These are phyloP conservation scores for Pristionchus fissidentatus DNA, from an alignment of 2,888 invertebrate species.

Conservation along the genomic window DNA sequence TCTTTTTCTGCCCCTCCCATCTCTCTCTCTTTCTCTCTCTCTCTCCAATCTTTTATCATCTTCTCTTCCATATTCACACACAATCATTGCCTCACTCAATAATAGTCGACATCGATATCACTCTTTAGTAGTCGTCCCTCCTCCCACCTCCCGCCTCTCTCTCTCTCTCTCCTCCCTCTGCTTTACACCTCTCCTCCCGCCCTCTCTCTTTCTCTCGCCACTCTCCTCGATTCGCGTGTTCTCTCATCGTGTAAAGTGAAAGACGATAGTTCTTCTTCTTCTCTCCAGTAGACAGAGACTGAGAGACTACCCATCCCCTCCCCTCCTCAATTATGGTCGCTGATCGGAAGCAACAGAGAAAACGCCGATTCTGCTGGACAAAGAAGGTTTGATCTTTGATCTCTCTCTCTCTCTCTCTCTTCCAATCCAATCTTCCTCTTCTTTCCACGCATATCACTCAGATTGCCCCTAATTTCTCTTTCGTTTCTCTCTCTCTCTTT, in stretches of 20 bases:
- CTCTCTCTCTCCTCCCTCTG: background rate
- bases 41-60: conserved; percentile 43
- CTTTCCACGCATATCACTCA: conserved; percentile 25
- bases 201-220: conserved; percentile 8
- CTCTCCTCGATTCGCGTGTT: conserved; percentile 27
- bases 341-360: conserved; percentile 52
- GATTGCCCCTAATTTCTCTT: conserved; percentile 43
- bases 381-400: conserved; percentile 68
- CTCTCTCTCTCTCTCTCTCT: background rate
- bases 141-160: background rate
- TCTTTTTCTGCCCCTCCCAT: conserved; percentile 23
- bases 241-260: conserved; percentile 28
- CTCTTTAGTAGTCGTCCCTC: conserved; percentile 38
- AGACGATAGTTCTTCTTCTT: conserved; percentile 36
- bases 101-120: conserved; percentile 39
- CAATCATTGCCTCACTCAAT: conserved; percentile 10
- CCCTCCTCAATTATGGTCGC: conserved; percentile 26
- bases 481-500: conserved; percentile 40
- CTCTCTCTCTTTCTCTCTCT: conserved; percentile 33
- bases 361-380: conserved; percentile 63
- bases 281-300: conserved; percentile 30
- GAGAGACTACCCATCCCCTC: conserved; percentile 43
- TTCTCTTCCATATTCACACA: conserved; percentile 18
- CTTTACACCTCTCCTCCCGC: conserved; percentile 12
- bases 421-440: conserved; percentile 5